phyloP scores from a whole-genome alignment of 2,113 vertebrate genomes.

The Tyto alba region DNA sequence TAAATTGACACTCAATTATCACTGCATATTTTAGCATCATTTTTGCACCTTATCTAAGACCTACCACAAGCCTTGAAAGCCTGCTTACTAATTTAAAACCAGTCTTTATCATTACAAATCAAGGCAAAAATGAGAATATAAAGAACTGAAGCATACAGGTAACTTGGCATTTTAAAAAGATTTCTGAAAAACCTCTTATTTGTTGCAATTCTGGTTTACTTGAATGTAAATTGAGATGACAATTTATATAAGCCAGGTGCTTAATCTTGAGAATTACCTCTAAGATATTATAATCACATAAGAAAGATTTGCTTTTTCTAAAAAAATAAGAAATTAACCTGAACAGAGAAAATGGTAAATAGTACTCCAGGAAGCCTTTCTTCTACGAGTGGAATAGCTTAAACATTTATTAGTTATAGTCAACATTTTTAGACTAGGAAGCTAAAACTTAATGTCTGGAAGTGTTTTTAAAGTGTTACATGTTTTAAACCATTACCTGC shows the following conservation, averaged over 20 bases:
- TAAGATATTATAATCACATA: neutral
- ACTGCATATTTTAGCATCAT: neutral
- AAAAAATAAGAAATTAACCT: neutral
- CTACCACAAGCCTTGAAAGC: neutral
- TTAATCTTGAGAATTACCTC: neutral
- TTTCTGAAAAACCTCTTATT: neutral
- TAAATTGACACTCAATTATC: slow-evolving; percentile 25
- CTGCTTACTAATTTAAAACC: neutral
- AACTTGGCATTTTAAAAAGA: neutral
- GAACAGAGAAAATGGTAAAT: neutral
- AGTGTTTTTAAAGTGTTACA: neutral
- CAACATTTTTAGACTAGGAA: neutral
- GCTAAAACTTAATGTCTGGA: neutral
- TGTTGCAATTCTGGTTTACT: neutral
- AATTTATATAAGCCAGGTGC: neutral
- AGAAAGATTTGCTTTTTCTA: neutral
- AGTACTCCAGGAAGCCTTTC: neutral
- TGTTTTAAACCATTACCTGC: neutral
- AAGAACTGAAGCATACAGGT: neutral
- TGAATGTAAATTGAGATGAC: neutral
- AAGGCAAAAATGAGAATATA: neutral
- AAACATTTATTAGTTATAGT: neutral
- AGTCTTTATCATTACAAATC: neutral
- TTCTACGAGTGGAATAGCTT: neutral
- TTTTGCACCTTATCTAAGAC: neutral